A percentile compares a stretch with the other conserved stretches of the same genome.
Evolutionary conservation across 2,797 vertebrate genomes (phyloP).

Genomic region (Champsocephalus esox): DNA sequence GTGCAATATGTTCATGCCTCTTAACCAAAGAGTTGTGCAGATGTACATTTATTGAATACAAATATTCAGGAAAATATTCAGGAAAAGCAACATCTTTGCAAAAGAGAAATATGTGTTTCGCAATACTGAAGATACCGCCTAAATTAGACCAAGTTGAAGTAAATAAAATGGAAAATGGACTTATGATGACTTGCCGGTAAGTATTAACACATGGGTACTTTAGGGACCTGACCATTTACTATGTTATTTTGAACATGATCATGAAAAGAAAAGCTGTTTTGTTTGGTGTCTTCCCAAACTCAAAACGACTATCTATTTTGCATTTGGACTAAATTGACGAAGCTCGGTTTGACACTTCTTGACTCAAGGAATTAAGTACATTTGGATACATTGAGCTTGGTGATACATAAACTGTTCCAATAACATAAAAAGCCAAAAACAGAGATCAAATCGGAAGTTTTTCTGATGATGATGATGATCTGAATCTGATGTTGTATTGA

Average conservation of each 20-base stretch:
- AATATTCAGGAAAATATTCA: not conserved
- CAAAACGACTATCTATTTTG: not conserved
- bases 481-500: not conserved
- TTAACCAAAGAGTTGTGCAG: not conserved
- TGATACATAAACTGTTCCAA: slow-evolving; percentile 2
- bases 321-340: not conserved
- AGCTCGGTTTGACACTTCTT: not conserved
- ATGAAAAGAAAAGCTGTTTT: not conserved
- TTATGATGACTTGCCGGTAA: not conserved
- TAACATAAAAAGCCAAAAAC: not conserved
- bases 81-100: not conserved
- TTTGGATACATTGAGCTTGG: not conserved
- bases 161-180: not conserved
- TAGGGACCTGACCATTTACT: not conserved
- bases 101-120: not conserved
- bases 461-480: too few species aligned
- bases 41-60: not conserved
- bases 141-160: not conserved
- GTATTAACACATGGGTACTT: not conserved
- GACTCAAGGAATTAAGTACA: not conserved
- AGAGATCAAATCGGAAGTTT: not conserved
- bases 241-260: not conserved
- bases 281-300: not conserved
- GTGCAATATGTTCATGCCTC: not conserved
- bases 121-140: not conserved